A percentile compares a stretch with the other conserved stretches of the same genome.
phyloP scores from a whole-genome alignment of 92 coral and sea anemone genomes.

The Phymanthus crucifer region DNA sequence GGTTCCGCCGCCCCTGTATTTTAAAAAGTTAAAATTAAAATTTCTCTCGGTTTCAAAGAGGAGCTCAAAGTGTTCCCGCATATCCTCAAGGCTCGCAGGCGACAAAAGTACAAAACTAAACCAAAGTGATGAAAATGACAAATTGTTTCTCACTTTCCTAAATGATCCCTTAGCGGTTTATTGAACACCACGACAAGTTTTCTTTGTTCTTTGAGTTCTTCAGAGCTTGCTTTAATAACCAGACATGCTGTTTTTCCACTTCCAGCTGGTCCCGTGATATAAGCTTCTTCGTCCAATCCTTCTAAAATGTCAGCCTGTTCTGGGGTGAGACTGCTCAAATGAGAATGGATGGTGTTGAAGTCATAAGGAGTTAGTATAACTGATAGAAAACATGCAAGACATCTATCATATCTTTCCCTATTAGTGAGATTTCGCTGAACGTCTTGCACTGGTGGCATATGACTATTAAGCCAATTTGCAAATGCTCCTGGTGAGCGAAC shows the following conservation, averaged over 20 bases:
- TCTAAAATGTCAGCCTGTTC: constrained; percentile 13
- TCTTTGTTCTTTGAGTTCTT: constrained; percentile 13
- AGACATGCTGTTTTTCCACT: constrained; percentile 32
- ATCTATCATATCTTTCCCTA: background rate
- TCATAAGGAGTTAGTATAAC: background rate
- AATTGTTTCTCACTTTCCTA: background rate
- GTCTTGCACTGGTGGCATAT: background rate
- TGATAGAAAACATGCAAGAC: background rate
- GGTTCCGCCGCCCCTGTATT: too few species aligned
- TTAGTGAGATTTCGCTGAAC: background rate
- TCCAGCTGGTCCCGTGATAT: constrained; percentile 28
- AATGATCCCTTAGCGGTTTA: constrained; percentile 3
- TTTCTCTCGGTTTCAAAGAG: too few species aligned
- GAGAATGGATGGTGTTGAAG: background rate
- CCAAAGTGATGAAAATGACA: background rate
- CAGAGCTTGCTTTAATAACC: constrained; percentile 34
- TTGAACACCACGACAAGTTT: constrained; percentile 20
- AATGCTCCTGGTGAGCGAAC: constrained; percentile 11
- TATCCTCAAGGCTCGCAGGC: too few species aligned
- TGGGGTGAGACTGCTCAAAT: constrained; percentile 6
- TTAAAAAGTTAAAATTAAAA: too few species aligned
- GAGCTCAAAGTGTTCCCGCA: too few species aligned
- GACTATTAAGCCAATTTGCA: background rate
- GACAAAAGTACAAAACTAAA: too few species aligned
- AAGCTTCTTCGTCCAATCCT: constrained; percentile 12